phyloP scores from a whole-genome alignment of 1,140 invertebrate species.

The Apis dorsata region DNA sequence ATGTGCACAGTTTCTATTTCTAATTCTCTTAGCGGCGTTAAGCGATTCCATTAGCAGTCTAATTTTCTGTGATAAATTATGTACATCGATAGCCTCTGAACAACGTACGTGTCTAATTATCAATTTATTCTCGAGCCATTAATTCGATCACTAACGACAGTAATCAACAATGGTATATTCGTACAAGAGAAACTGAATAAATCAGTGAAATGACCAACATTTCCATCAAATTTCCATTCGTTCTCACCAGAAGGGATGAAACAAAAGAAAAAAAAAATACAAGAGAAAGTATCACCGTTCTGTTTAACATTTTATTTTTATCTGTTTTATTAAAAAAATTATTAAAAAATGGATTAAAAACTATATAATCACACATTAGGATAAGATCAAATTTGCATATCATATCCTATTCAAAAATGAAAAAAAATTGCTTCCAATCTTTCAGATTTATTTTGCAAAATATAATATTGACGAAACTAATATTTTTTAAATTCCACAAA shows the following conservation, averaged over 20 bases:
- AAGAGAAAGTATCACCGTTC: neutral
- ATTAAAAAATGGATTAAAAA: too few species aligned
- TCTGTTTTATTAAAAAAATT: neutral
- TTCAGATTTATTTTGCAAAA: too few species aligned
- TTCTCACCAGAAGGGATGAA: neutral
- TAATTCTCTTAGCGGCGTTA: constrained; percentile 9
- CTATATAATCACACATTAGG: too few species aligned
- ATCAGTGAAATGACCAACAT: neutral
- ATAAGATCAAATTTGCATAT: too few species aligned
- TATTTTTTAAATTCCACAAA: too few species aligned
- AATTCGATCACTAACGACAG: constrained; percentile 36
- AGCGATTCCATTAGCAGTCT: constrained; percentile 40
- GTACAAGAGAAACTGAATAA: neutral
- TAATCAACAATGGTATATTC: constrained; percentile 25
- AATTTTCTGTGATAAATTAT: constrained; percentile 49
- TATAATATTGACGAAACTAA: too few species aligned
- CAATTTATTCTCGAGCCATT: constrained; percentile 51
- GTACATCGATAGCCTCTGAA: constrained; percentile 20
- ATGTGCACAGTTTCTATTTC: constrained; percentile 10
- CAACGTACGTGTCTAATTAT: constrained; percentile 41
- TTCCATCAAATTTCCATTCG: neutral
- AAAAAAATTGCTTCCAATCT: too few species aligned
- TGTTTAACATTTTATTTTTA: neutral
- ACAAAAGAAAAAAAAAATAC: neutral
- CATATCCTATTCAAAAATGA: too few species aligned